phyloP scores from a whole-genome alignment of 2,888 invertebrate genomes.

The Nowickia ferox region DNA sequence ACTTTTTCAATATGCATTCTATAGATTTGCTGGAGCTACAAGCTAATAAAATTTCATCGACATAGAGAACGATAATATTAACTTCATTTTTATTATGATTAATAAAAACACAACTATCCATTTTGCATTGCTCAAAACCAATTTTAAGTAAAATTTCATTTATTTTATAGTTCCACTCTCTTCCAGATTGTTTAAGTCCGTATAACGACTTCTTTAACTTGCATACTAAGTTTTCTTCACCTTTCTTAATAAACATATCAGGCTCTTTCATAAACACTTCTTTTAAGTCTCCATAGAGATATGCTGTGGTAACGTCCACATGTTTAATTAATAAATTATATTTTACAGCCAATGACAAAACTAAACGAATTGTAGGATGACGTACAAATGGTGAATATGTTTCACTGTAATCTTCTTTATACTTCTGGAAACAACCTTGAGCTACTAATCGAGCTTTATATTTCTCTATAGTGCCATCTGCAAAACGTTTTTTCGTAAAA shows the following conservation, averaged over 20 bases:
- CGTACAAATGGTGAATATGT: neutral
- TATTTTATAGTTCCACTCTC: too few relatives aligned
- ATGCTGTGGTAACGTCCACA: neutral
- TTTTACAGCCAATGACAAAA: neutral
- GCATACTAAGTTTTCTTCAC: constrained; percentile 30
- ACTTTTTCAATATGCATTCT: neutral
- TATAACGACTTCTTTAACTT: constrained; percentile 41
- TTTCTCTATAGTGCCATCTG: neutral
- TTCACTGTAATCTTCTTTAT: neutral
- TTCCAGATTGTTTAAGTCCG: constrained; percentile 45
- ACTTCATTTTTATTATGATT: too few relatives aligned
- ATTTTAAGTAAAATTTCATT: constrained; percentile 20
- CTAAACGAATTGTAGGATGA: neutral
- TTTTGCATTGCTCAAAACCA: constrained; percentile 39
- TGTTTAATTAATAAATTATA: neutral
- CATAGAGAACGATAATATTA: neutral
- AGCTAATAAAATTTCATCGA: constrained; percentile 27
- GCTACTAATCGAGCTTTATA: neutral
- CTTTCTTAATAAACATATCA: constrained; percentile 51
- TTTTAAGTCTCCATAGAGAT: constrained; percentile 26
- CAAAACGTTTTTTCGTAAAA: neutral
- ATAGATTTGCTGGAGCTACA: neutral
- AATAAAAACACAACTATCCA: constrained; percentile 35
- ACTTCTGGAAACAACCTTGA: neutral
- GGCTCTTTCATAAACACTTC: constrained; percentile 45